These are phyloP conservation scores for Sterna hirundo DNA, from an alignment of 2,113 vertebrate species.

Conservation along the genomic window DNA sequence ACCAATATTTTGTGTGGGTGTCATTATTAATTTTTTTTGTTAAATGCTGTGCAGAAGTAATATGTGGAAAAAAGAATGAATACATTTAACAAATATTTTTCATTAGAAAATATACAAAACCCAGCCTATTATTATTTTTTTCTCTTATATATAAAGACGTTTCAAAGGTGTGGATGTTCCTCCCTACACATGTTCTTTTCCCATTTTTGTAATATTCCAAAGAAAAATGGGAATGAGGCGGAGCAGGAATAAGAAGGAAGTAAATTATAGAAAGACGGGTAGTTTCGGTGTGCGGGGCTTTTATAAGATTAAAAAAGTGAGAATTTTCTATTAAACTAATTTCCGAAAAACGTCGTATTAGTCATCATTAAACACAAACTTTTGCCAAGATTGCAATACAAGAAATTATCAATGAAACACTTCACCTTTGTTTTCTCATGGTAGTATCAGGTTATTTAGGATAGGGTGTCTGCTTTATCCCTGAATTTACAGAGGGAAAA, in stretches of 20 bases:
- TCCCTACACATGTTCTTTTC: neutral
- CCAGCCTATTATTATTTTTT: neutral
- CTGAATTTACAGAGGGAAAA: neutral
- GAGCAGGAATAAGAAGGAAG: neutral
- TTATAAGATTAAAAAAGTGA: neutral
- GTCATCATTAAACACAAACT: neutral
- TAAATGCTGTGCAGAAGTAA: neutral
- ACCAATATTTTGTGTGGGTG: neutral
- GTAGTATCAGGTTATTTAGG: neutral
- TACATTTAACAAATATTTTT: neutral
- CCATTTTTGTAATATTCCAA: neutral
- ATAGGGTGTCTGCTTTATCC: neutral
- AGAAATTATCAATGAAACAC: neutral
- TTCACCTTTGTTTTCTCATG: neutral
- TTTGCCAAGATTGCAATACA: neutral
- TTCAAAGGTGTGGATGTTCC: neutral
- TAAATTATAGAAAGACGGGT: neutral
- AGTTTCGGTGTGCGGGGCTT: neutral
- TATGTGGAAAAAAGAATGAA: neutral
- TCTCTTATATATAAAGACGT: neutral
- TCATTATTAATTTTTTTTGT: neutral
- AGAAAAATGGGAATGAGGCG: neutral
- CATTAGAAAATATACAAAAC: neutral
- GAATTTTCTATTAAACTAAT: neutral
- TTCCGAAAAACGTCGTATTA: neutral